phyloP scores from a whole-genome alignment of 1,140 invertebrate genomes.

The Trachymyrmex septentrionalis region DNA sequence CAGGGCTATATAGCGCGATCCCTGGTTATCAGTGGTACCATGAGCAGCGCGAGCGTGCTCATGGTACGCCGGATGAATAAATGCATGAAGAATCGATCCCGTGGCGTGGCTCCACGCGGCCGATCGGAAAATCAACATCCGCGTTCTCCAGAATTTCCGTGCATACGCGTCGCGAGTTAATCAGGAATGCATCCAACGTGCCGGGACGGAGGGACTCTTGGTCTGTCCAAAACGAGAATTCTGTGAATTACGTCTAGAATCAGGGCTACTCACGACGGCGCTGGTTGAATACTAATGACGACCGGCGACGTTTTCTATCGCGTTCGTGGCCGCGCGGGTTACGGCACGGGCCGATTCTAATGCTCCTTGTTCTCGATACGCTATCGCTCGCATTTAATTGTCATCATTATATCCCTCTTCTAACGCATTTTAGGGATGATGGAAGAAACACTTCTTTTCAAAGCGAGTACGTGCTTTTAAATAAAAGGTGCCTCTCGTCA shows the following conservation, averaged over 20 bases:
- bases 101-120: neutral
- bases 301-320: slow-evolving; percentile 28
- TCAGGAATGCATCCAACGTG: slow-evolving; percentile 63
- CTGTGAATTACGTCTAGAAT: slow-evolving; percentile 76
- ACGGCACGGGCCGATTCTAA: neutral
- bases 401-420: neutral
- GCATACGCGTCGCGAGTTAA: slow-evolving; percentile 40
- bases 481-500: neutral
- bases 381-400: slow-evolving; percentile 16
- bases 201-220: slow-evolving; percentile 63
- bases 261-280: slow-evolving; percentile 69
- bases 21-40: slow-evolving; percentile 44
- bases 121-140: slow-evolving; percentile 63
- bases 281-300: slow-evolving; percentile 68
- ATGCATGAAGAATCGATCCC: slow-evolving; percentile 62
- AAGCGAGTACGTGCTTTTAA: neutral
- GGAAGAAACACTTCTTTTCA: neutral
- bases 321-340: slow-evolving; percentile 1
- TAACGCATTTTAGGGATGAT: neutral
- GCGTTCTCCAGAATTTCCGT: slow-evolving; percentile 68
- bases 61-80: slow-evolving; percentile 40
- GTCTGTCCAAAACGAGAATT: slow-evolving; percentile 72
- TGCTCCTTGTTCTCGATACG: neutral
- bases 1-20: neutral
- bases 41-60: slow-evolving; percentile 9